Evolutionary conservation across 2,797 vertebrate genomes (phyloP).

Genomic region (Malacoraja senta): DNA sequence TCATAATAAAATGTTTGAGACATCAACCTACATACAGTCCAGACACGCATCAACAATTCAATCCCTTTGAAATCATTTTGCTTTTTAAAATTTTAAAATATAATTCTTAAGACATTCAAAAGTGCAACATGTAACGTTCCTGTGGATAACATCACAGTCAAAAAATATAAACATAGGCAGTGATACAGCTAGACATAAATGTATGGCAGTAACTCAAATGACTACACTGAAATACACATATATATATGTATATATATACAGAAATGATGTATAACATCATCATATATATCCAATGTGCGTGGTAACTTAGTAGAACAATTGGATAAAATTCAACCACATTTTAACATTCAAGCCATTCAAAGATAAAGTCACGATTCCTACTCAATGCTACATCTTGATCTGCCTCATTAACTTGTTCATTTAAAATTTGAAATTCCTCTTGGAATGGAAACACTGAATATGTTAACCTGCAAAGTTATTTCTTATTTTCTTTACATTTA

Average conservation of each 20-base stretch:
- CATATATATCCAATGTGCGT: conserved; percentile 62
- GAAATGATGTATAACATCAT: conserved; percentile 81
- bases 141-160: conserved; percentile 83
- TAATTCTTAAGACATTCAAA: conserved; percentile 69
- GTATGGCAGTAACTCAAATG: conserved; percentile 69
- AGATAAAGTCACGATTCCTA: conserved; percentile 53
- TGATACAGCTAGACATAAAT: conserved; percentile 80
- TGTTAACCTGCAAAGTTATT: neutral
- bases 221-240: conserved; percentile 75
- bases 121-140: conserved; percentile 88
- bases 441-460: conserved; percentile 2
- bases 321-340: conserved; percentile 61
- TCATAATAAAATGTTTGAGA: conserved; percentile 42
- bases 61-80: conserved; percentile 56
- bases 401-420: conserved; percentile 1
- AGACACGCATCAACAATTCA: conserved; percentile 50
- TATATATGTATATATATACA: conserved; percentile 54
- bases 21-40: conserved; percentile 42
- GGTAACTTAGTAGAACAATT: conserved; percentile 64
- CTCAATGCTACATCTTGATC: conserved; percentile 43
- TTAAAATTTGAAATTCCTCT: neutral
- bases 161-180: conserved; percentile 79
- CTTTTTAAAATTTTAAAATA: conserved; percentile 73
- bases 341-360: conserved; percentile 54
- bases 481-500: conserved; percentile 6